A percentile compares a stretch with the other conserved stretches of the same genome.
Evolutionary conservation across 2,888 invertebrate genomes (phyloP).

Genomic region (Shargacucullia verbasci): DNA sequence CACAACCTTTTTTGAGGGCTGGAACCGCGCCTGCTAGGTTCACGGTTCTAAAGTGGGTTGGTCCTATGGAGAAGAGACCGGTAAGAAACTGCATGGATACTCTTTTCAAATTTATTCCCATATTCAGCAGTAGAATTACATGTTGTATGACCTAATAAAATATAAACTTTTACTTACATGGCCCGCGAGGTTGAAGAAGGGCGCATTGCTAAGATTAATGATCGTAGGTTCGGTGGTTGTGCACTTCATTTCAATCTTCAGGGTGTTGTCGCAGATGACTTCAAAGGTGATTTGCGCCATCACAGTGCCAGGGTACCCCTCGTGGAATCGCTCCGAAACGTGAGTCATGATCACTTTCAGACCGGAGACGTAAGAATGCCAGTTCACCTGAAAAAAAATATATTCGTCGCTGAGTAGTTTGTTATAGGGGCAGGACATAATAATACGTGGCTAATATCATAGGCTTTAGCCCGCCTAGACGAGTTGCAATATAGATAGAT

Average conservation of each 20-base stretch:
- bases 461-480: no score
- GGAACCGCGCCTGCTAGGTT: no score
- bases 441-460: no score
- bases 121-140: no score
- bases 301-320: conserved; percentile 96
- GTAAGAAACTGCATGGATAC: no score
- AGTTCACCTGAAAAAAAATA: conserved; percentile 85
- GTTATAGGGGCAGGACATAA: no score
- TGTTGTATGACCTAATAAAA: background rate
- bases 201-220: conserved; percentile 96
- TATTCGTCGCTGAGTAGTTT: no score
- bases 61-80: no score
- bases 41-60: no score
- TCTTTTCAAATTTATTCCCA: no score
- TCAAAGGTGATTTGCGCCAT: conserved; percentile 92
- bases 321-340: conserved; percentile 93
- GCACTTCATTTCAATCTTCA: conserved; percentile 93
- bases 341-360: conserved; percentile 92
- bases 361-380: conserved; percentile 90
- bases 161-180: conserved; percentile 90
- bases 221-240: conserved; percentile 94
- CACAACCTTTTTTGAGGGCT: no score
- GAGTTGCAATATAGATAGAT: no score
- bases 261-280: conserved; percentile 92
- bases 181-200: conserved; percentile 98